Evolutionary conservation across 2,888 invertebrate genomes (phyloP).

Genomic region (Andrena minutula): DNA sequence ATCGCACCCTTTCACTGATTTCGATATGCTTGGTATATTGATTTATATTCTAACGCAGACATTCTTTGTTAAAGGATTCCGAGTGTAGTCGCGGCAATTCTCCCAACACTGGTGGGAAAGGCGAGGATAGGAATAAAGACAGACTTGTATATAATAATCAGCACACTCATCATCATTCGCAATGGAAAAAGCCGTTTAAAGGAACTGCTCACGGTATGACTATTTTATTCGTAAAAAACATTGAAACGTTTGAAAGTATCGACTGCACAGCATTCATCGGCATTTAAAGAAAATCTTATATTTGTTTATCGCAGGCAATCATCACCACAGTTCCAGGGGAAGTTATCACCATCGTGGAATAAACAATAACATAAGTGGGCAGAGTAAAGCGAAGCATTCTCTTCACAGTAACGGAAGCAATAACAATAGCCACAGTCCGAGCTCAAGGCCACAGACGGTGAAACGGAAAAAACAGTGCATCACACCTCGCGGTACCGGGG

Average conservation of each 20-base stretch:
- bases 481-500: conserved; percentile 79
- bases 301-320: conserved; percentile 67
- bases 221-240: neutral
- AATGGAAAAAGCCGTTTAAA: conserved; percentile 82
- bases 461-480: conserved; percentile 82
- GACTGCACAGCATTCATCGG: neutral
- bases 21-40: neutral
- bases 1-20: conserved; percentile 9
- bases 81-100: conserved; percentile 84
- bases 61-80: conserved; percentile 78
- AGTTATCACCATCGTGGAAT: conserved; percentile 79
- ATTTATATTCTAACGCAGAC: conserved; percentile 9
- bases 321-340: conserved; percentile 79
- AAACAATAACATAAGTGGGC: conserved; percentile 78
- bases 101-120: conserved; percentile 82
- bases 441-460: conserved; percentile 77
- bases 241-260: neutral
- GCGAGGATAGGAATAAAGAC: conserved; percentile 80
- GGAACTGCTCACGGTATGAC: conserved; percentile 79
- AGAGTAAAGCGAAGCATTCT: conserved; percentile 77
- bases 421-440: conserved; percentile 79
- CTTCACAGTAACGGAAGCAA: conserved; percentile 78
- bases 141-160: conserved; percentile 79
- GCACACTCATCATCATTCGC: conserved; percentile 77
- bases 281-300: neutral